These are phyloP conservation scores for Eulemur rubriventer DNA, from an alignment of 2,797 vertebrate genomes.

Conservation along the genomic window DNA sequence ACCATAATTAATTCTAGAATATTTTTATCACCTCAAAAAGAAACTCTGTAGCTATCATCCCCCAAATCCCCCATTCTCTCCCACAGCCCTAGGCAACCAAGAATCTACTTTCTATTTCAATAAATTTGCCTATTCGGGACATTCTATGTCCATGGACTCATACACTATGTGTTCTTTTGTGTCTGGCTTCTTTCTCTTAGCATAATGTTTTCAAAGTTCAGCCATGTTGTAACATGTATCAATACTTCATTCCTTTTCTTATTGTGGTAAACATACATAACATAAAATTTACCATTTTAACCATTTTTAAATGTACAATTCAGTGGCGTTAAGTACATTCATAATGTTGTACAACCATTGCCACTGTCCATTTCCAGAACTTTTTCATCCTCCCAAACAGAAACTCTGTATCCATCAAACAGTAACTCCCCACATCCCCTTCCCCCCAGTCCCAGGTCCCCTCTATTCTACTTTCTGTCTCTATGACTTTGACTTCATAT, in stretches of 20 bases:
- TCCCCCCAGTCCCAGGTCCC: neutral
- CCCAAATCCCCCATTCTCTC: neutral
- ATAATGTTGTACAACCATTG: neutral
- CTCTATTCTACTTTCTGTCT: neutral
- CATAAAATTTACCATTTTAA: neutral
- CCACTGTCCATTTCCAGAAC: neutral
- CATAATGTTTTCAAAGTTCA: neutral
- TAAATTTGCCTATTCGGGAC: neutral
- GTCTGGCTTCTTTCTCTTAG: neutral
- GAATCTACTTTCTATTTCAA: neutral
- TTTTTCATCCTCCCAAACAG: neutral
- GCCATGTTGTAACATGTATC: neutral
- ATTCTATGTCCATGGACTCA: neutral
- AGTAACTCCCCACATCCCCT: neutral
- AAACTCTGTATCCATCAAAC: neutral
- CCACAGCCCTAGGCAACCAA: neutral
- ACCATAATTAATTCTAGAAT: conserved; percentile 25
- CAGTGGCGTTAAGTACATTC: neutral
- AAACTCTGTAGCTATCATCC: neutral
- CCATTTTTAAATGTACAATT: neutral
- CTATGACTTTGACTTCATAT: neutral
- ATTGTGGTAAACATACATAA: neutral
- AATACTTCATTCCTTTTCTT: neutral
- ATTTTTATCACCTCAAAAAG: conserved; percentile 1
- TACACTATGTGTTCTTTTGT: neutral